Evolutionary conservation across 2,797 vertebrate genomes (phyloP).

Genomic region (Pseudochirops corinnae): DNA sequence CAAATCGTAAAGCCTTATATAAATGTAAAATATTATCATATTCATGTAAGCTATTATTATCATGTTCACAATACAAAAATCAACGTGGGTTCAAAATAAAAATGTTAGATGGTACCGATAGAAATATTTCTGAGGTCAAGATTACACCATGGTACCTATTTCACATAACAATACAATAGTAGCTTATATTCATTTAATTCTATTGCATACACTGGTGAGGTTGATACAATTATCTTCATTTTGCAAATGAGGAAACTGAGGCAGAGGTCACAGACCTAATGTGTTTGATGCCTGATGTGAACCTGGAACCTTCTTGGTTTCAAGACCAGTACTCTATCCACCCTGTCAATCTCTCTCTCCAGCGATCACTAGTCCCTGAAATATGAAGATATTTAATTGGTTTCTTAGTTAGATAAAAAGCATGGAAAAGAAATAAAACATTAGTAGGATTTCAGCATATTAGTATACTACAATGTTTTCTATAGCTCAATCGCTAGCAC

Average conservation of each 20-base stretch:
- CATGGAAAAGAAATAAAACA: not conserved
- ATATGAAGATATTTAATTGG: not conserved
- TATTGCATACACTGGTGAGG: not conserved
- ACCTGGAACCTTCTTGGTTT: not conserved
- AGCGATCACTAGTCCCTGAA: not conserved
- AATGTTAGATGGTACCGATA: not conserved
- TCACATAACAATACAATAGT: not conserved
- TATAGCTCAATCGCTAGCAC: constrained; percentile 27
- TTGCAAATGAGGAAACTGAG: not conserved
- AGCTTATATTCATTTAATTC: not conserved
- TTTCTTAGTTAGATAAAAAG: not conserved
- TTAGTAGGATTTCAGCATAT: constrained; percentile 22
- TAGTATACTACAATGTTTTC: constrained; percentile 27
- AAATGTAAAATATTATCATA: not conserved
- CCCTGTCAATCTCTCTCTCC: not conserved
- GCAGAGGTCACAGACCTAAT: not conserved
- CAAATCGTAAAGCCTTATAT: not conserved
- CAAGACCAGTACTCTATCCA: not conserved
- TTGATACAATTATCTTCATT: not conserved
- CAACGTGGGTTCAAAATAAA: not conserved
- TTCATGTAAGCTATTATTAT: not conserved
- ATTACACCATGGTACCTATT: not conserved
- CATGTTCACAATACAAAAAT: not conserved
- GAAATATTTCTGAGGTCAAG: not conserved
- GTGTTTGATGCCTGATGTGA: not conserved